These are phyloP conservation scores for Ariolimax columbianus DNA, from an alignment of 2,888 invertebrate species.

Conservation along the genomic window DNA sequence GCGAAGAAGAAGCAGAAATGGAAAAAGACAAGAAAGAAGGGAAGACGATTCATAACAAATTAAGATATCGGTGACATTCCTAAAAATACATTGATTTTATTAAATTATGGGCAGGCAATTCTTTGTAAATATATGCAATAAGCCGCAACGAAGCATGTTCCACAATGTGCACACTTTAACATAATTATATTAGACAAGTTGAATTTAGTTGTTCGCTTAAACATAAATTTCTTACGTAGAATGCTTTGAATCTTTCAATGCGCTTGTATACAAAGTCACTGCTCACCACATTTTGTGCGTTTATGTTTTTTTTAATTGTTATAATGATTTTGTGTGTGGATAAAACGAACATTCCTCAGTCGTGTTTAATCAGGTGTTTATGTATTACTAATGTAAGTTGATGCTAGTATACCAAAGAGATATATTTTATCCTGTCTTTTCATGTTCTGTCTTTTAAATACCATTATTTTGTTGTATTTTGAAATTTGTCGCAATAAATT, in stretches of 20 bases:
- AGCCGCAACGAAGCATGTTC: background rate
- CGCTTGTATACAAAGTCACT: background rate
- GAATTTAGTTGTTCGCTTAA: background rate
- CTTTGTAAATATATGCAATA: constrained; percentile 17
- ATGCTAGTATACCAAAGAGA: constrained; percentile 41
- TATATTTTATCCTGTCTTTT: constrained; percentile 9
- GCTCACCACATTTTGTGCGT: background rate
- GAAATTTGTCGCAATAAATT: background rate
- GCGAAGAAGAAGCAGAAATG: too few species aligned
- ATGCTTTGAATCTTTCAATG: background rate
- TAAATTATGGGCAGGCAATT: background rate
- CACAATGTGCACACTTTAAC: background rate
- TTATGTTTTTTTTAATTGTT: background rate
- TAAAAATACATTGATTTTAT: too few species aligned
- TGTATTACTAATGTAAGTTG: constrained; percentile 13
- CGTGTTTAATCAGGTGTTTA: background rate
- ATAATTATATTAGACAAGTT: background rate
- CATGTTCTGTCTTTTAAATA: background rate
- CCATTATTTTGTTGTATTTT: background rate
- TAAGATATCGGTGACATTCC: too few species aligned
- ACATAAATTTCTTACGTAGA: background rate
- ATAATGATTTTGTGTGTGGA: background rate
- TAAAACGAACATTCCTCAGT: constrained; percentile 27
- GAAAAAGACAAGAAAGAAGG: too few species aligned
- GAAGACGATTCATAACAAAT: too few species aligned